Conservation (phyloP, 2,797 vertebrate genomes). For the Smutsia gigantea region DNA sequence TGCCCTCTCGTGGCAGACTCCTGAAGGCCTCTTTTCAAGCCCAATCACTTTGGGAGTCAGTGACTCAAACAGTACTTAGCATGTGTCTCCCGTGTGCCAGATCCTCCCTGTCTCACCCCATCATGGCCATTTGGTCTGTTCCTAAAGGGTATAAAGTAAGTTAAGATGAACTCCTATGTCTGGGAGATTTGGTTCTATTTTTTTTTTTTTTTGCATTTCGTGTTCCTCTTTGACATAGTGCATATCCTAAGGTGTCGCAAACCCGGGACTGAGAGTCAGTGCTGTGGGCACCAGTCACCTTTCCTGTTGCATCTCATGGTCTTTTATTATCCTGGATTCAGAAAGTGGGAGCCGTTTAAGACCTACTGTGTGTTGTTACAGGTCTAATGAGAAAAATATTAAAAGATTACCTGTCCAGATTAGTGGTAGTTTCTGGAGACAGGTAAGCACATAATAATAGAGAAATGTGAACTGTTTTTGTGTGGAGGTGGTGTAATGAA, state of each 20-base stretch:
- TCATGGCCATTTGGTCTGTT: not conserved
- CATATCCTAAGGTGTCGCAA: not conserved
- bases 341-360: not conserved
- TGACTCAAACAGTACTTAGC: not conserved
- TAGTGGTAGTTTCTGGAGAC: not conserved
- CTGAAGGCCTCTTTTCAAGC: constrained; percentile 1
- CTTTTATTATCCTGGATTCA: not conserved
- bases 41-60: not conserved
- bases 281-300: not conserved
- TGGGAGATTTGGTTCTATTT: not conserved
- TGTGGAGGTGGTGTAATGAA: not conserved
- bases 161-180: not conserved
- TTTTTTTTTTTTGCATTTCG: not conserved
- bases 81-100: rapidly evolving
- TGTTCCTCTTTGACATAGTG: not conserved
- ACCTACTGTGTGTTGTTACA: not conserved
- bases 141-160: not conserved
- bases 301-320: not conserved
- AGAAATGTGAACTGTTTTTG: not conserved
- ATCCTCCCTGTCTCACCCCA: not conserved
- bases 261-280: not conserved
- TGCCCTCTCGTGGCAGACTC: constrained; percentile 58
- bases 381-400: not conserved
- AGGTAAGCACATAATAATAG: not conserved
- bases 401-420: not conserved